Percentiles rank a stretch among this genome's conserved stretches.
phyloP scores from a whole-genome alignment of 2,797 vertebrate species.

The Heliangelus exortis region DNA sequence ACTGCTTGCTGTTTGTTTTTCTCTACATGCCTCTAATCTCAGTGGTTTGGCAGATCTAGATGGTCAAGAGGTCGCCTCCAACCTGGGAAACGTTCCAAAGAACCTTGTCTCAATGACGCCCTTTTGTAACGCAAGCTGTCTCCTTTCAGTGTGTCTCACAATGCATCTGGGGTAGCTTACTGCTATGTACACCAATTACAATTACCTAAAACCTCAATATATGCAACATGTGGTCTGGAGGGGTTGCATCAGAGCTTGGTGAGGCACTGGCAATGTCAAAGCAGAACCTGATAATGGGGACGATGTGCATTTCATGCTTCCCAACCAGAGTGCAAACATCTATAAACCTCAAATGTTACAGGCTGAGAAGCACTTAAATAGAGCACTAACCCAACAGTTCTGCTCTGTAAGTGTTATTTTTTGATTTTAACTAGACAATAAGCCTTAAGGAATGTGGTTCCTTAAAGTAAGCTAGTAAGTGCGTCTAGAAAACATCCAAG shows the following conservation, averaged over 20 bases:
- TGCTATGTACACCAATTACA: neutral
- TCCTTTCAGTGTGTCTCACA: neutral
- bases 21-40: neutral
- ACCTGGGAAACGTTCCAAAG: neutral
- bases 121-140: neutral
- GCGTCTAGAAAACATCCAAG: neutral
- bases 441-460: neutral
- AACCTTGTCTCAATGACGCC: rapidly evolving
- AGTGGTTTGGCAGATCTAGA: neutral
- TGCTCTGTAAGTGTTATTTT: neutral
- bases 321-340: neutral
- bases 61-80: neutral
- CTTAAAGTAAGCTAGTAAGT: neutral
- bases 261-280: neutral
- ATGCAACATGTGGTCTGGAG: neutral
- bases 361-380: neutral
- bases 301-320: neutral
- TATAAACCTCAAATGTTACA: neutral
- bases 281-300: neutral
- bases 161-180: neutral
- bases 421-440: conserved; percentile 6
- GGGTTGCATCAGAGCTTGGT: neutral
- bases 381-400: neutral
- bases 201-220: neutral
- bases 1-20: neutral